Percentiles rank a stretch among this genome's conserved stretches.
Evolutionary conservation across 2,113 vertebrate species (phyloP).

Genomic region (Aix galericulata): DNA sequence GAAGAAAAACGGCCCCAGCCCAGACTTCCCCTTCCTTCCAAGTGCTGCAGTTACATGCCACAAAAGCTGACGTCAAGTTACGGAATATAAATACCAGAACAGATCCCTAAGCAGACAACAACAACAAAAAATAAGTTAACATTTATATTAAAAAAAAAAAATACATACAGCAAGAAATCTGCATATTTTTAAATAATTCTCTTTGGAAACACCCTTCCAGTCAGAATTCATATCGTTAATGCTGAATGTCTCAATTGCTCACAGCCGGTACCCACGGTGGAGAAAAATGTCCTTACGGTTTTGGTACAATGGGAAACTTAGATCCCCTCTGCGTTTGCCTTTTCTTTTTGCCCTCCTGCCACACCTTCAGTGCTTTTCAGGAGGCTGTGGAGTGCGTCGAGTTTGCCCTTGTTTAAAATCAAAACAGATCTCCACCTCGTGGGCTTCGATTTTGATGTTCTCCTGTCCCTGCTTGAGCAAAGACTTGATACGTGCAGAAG

Average conservation of each 20-base stretch:
- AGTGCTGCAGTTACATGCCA: background rate
- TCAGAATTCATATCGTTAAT: background rate
- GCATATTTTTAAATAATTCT: slow-evolving; percentile 52
- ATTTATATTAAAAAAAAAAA: slow-evolving; percentile 39
- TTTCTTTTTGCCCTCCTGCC: background rate
- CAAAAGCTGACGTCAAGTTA: background rate
- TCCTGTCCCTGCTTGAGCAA: background rate
- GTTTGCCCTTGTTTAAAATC: background rate
- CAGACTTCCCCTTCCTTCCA: background rate
- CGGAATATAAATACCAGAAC: slow-evolving; percentile 28
- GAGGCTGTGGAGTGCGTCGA: background rate
- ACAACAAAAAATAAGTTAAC: slow-evolving; percentile 70
- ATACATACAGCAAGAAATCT: slow-evolving; percentile 65
- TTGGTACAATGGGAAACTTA: background rate
- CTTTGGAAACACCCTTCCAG: slow-evolving; percentile 60
- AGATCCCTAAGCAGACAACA: slow-evolving; percentile 11
- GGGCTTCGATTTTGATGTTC: background rate
- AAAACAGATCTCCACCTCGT: background rate
- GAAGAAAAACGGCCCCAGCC: background rate
- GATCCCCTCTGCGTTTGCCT: background rate
- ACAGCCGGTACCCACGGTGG: background rate
- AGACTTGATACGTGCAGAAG: rapidly evolving
- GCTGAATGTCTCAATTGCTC: background rate
- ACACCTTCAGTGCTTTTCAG: background rate
- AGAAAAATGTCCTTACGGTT: background rate